Conservation (phyloP, 2,113 vertebrate species). For the Gavialis gangeticus region DNA sequence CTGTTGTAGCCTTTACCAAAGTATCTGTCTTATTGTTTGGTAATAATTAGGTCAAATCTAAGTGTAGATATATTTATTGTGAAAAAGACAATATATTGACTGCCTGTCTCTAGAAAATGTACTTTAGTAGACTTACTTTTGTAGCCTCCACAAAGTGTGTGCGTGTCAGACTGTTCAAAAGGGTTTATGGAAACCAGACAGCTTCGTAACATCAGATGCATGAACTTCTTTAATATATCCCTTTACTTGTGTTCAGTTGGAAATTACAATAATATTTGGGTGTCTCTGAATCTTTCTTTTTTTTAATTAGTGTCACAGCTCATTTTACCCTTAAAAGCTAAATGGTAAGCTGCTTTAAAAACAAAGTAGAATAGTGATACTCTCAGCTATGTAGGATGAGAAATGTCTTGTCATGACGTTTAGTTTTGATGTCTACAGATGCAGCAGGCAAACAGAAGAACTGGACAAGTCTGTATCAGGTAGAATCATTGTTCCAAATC, state of each 20-base stretch:
- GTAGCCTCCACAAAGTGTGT: too few relatives aligned
- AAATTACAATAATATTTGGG: background rate
- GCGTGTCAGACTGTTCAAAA: too few relatives aligned
- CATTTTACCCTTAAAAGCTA: background rate
- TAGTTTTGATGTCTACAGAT: background rate
- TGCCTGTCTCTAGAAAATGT: background rate
- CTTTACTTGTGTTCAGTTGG: background rate
- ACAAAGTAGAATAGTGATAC: background rate
- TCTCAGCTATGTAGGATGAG: background rate
- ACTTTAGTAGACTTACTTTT: background rate
- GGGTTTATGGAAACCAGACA: background rate
- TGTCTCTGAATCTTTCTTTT: background rate
- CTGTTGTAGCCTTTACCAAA: background rate
- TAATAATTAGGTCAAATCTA: background rate
- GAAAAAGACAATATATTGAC: background rate
- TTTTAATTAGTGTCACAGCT: background rate
- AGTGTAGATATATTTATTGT: background rate
- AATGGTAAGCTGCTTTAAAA: background rate
- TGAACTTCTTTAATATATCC: background rate
- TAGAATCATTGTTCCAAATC: conserved; percentile 10
- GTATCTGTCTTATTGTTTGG: background rate
- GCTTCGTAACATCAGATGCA: background rate
- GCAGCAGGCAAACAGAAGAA: background rate
- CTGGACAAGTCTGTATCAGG: background rate
- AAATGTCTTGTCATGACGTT: background rate